Conservation (phyloP, 2,888 invertebrate genomes). For the Aleiodes leptofemur region DNA sequence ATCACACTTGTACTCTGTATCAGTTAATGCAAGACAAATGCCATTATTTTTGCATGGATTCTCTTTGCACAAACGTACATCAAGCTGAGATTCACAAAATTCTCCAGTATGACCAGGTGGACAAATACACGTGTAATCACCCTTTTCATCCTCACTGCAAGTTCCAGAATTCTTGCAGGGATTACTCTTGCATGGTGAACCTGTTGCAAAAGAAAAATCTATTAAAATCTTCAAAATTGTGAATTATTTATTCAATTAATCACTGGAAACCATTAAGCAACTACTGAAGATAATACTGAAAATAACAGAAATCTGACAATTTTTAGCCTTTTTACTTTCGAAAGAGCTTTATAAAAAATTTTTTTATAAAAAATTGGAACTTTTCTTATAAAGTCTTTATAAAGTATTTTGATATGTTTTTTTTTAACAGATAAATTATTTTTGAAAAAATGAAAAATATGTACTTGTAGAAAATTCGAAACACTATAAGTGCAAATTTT, state of each 20-base stretch:
- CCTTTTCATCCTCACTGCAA: constrained; percentile 83
- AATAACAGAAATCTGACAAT: no score
- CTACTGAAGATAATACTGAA: no score
- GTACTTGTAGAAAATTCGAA: no score
- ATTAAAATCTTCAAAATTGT: not conserved
- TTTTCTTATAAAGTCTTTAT: no score
- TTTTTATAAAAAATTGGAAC: no score
- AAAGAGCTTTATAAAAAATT: no score
- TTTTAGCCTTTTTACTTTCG: no score
- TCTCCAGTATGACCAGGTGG: constrained; percentile 81
- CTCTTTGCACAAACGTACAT: constrained; percentile 83
- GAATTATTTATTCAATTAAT: not conserved
- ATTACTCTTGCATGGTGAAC: constrained; percentile 82
- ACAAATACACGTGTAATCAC: constrained; percentile 86
- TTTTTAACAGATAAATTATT: no score
- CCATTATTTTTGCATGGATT: constrained; percentile 89
- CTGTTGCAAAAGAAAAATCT: constrained; percentile 68
- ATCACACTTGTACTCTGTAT: constrained; percentile 76
- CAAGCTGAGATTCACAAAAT: constrained; percentile 85
- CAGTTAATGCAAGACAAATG: constrained; percentile 82
- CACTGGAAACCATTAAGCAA: not conserved
- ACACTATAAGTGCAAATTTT: no score
- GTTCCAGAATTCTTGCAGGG: constrained; percentile 86
- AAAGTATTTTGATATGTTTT: not conserved
- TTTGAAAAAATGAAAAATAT: no score